Conservation (phyloP, 2,797 vertebrate species). For the Dromococcyx pavoninus region DNA sequence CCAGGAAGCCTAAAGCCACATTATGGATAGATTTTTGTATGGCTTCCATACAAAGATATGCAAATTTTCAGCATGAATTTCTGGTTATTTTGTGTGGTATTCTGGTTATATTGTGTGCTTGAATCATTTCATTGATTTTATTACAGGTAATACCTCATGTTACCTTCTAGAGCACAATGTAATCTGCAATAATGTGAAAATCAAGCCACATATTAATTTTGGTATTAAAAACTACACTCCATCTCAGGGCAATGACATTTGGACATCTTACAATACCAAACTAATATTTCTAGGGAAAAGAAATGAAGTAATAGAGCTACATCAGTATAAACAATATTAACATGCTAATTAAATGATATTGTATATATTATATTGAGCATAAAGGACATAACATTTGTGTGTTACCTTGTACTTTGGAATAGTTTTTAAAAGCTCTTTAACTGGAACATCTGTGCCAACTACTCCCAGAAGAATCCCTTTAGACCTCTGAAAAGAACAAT, state of each 20-base stretch:
- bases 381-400: neutral
- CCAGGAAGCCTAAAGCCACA: neutral
- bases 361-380: neutral
- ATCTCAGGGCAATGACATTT: neutral
- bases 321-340: neutral
- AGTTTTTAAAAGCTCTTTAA: slow-evolving; percentile 95
- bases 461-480: slow-evolving; percentile 95
- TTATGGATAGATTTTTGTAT: neutral
- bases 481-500: slow-evolving; percentile 84
- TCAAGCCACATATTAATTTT: neutral
- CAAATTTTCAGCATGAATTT: neutral
- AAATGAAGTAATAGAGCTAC: neutral
- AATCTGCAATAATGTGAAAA: neutral
- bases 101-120: neutral
- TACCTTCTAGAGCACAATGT: neutral
- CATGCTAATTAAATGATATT: neutral
- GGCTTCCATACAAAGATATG: neutral
- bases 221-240: neutral
- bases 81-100: neutral
- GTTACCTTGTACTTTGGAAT: slow-evolving; percentile 97
- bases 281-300: neutral
- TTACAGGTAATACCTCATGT: neutral
- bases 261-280: neutral
- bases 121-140: neutral
- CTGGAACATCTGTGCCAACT: slow-evolving; percentile 96